phyloP scores from a whole-genome alignment of 2,888 invertebrate species.

The Coleophora deauratella region DNA sequence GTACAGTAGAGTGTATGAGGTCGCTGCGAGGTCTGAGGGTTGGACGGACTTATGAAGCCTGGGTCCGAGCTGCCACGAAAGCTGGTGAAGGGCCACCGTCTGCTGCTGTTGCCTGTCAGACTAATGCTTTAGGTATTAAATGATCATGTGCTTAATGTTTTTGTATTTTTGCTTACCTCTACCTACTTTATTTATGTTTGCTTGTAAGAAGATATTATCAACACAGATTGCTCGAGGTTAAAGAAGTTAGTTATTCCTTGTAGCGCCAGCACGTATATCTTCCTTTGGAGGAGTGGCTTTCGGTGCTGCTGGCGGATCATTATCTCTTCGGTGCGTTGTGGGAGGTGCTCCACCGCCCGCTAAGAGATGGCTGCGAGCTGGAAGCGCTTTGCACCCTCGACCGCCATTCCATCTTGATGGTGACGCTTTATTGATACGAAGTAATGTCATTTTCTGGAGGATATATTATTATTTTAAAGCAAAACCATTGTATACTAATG shows the following conservation, averaged over 20 bases:
- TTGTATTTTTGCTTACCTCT: too few species aligned
- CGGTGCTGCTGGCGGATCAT: conserved; percentile 79
- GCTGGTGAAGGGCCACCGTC: conserved; percentile 79
- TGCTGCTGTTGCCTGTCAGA: conserved; percentile 58
- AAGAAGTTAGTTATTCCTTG: conserved; percentile 10
- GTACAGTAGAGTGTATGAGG: conserved; percentile 62
- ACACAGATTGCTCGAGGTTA: too few species aligned
- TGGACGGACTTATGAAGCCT: conserved; percentile 86
- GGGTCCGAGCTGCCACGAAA: conserved; percentile 87
- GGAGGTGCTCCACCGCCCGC: conserved; percentile 85
- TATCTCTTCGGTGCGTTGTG: conserved; percentile 81
- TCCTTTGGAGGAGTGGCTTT: conserved; percentile 85
- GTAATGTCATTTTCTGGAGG: conserved; percentile 40
- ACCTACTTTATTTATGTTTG: too few species aligned
- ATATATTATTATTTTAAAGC: neutral
- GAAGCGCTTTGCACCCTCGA: conserved; percentile 77
- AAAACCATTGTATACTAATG: neutral
- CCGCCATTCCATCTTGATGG: conserved; percentile 78
- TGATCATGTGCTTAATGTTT: neutral
- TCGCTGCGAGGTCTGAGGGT: conserved; percentile 79
- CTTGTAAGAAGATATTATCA: too few species aligned
- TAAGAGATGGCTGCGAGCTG: conserved; percentile 82
- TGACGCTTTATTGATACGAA: conserved; percentile 78
- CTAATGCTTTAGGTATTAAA: conserved; percentile 52
- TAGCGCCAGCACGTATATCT: conserved; percentile 89